Percentiles rank a stretch among this genome's conserved stretches.
These are phyloP conservation scores for Heliconius nattereri DNA, from an alignment of 1,140 invertebrate genomes.

Conservation along the genomic window DNA sequence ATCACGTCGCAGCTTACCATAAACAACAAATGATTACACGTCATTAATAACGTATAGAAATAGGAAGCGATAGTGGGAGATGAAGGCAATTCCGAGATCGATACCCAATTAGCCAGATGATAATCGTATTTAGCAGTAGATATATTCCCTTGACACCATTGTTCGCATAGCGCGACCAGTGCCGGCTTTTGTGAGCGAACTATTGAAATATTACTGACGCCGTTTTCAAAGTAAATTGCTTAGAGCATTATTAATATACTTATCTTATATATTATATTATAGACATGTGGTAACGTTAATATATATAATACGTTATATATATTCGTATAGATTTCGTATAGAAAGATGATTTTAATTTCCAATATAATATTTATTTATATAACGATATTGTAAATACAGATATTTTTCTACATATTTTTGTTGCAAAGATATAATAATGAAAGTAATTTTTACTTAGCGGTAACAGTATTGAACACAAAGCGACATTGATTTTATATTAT, in stretches of 20 bases:
- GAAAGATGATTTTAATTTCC: too few species aligned
- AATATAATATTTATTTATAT: too few species aligned
- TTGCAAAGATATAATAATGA: neutral
- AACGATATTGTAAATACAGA: too few species aligned
- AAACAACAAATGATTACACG: constrained; percentile 7
- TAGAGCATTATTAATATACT: constrained; percentile 7
- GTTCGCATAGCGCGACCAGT: constrained; percentile 12
- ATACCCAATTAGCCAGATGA: constrained; percentile 32
- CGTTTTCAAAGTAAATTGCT: constrained; percentile 11
- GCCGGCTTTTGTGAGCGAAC: constrained; percentile 8
- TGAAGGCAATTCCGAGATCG: constrained; percentile 30
- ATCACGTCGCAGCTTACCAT: neutral
- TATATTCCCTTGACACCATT: constrained; percentile 22
- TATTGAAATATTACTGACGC: constrained; percentile 17
- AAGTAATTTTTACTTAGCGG: neutral
- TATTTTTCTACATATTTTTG: neutral
- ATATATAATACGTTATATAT: too few species aligned
- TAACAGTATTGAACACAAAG: neutral
- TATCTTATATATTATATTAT: constrained; percentile 2
- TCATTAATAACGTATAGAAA: constrained; percentile 16
- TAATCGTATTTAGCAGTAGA: constrained; percentile 25
- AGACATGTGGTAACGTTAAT: neutral
- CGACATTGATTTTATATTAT: neutral
- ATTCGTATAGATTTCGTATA: too few species aligned
- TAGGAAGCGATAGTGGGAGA: constrained; percentile 23